Evolutionary conservation across 2,797 vertebrate genomes (phyloP).

Genomic region (Muscicapa comitata): DNA sequence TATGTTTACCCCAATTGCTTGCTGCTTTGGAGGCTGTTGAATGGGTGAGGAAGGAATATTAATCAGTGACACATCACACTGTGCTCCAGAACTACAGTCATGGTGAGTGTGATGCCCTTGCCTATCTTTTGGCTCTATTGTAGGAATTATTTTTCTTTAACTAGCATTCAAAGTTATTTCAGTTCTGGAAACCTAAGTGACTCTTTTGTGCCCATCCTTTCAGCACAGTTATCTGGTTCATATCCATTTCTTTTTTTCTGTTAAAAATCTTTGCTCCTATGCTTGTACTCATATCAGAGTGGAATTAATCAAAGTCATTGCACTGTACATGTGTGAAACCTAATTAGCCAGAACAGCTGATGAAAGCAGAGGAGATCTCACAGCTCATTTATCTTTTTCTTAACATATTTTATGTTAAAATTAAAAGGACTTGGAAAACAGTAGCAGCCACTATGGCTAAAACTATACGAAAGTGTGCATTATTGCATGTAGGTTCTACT

Average conservation of each 20-base stretch:
- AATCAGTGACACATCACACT: not conserved
- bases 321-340: not conserved
- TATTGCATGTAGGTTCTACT: not conserved
- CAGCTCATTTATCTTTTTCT: slow-evolving; percentile 11
- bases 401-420: not conserved
- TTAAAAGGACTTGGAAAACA: not conserved
- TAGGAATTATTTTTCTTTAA: not conserved
- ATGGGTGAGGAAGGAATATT: slow-evolving; percentile 45
- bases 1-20: slow-evolving; percentile 37
- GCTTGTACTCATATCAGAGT: not conserved
- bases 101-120: not conserved
- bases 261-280: not conserved
- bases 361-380: not conserved
- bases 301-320: slow-evolving; percentile 23
- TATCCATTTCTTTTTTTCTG: not conserved
- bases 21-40: slow-evolving; percentile 17
- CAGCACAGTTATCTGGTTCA: not conserved
- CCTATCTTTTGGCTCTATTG: not conserved
- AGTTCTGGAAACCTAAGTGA: not conserved
- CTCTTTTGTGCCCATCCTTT: not conserved
- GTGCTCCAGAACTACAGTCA: not conserved
- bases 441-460: not conserved
- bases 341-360: slow-evolving; percentile 27
- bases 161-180: not conserved
- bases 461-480: not conserved